Base-by-base conservation (phyloP, 2,888 invertebrate species). In the Carcina quercana region DNA sequence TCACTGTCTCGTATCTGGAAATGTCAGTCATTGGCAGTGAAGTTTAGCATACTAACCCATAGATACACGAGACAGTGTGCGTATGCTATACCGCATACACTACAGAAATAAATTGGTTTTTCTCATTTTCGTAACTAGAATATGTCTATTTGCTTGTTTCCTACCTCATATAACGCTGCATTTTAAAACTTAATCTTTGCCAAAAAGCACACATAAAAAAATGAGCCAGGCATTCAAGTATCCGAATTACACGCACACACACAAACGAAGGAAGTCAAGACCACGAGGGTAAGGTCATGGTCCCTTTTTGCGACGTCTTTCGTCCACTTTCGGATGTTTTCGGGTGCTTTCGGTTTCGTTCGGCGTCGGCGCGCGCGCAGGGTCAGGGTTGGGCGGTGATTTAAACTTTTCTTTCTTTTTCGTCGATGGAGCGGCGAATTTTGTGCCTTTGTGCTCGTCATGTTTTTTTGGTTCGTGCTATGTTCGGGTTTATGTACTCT, bases 231-330 rank as follows among this genome's bases (percentile, higher is more conserved):
- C 52, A 51, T 50, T 48, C 47, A 43, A 61, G 66, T 66, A 66
- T 59, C 76, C 78, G 68, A 79, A 79, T 71, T 76, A 64, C 72
- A 63, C 60, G 50, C 72, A 61, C 59, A 58, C 65, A 47, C 51
- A 45, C 53, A 49, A 44, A 49, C 43, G 50, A 44, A 52, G 55
- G 53, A 56, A 68, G 62, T 65, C 68, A 68, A 69, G 71, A 65
- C 59, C 59, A 59, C 47, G 53, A 47, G 60, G 52, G 66, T 73
- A 79, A 80, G 80, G 80, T 80, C 80, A 80, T 24, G 51, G 80
- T 76, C 59, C 49, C 64, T 67, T 73, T 71, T 63, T 67, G 62
- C 50, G 53, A 47, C 50, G 43, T 25, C 30, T n/a, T n/a, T n/a
- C n/a, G n/a, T n/a, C n/a, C n/a, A n/a, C n/a, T n/a, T n/a, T n/a